These are phyloP conservation scores for Cheilosia vulpina DNA, from an alignment of 2,888 invertebrate species.

Conservation along the genomic window DNA sequence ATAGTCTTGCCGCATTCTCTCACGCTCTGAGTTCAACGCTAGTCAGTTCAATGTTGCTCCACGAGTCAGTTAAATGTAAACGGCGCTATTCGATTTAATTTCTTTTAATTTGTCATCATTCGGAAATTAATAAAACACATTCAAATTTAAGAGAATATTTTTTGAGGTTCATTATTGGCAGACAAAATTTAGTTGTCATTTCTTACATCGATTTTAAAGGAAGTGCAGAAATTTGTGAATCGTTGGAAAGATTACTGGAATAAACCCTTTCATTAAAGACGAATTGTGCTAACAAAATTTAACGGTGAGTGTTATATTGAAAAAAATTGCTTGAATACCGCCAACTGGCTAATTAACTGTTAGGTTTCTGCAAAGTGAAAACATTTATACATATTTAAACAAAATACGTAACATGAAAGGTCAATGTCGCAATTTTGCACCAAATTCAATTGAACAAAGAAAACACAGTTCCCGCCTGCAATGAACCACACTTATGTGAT, in stretches of 20 bases:
- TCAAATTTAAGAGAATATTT: slow-evolving; percentile 14
- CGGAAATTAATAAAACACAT: slow-evolving; percentile 20
- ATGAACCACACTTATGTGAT: slow-evolving; percentile 8
- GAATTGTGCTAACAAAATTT: slow-evolving; percentile 5
- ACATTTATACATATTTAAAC: background rate
- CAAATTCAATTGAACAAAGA: slow-evolving; percentile 40
- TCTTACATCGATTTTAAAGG: background rate
- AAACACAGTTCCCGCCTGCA: slow-evolving; percentile 3
- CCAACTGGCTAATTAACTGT: slow-evolving; percentile 26
- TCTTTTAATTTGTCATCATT: slow-evolving; percentile 23
- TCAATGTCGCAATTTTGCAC: slow-evolving; percentile 30
- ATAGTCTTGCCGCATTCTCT: slow-evolving; percentile 45
- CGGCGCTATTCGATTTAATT: slow-evolving; percentile 31
- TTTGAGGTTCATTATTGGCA: background rate
- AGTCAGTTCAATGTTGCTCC: slow-evolving; percentile 59
- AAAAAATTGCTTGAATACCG: slow-evolving; percentile 17
- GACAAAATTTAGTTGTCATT: background rate
- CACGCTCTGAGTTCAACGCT: slow-evolving; percentile 39
- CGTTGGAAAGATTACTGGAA: background rate
- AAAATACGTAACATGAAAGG: slow-evolving; percentile 15
- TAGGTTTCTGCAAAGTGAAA: background rate
- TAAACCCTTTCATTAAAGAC: slow-evolving; percentile 7
- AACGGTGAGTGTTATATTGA: slow-evolving; percentile 49
- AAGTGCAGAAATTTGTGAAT: slow-evolving; percentile 7
- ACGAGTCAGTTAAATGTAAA: slow-evolving; percentile 39